Evolutionary conservation across 2,113 vertebrate genomes (phyloP).

Genomic region (Emydura subglobosa): DNA sequence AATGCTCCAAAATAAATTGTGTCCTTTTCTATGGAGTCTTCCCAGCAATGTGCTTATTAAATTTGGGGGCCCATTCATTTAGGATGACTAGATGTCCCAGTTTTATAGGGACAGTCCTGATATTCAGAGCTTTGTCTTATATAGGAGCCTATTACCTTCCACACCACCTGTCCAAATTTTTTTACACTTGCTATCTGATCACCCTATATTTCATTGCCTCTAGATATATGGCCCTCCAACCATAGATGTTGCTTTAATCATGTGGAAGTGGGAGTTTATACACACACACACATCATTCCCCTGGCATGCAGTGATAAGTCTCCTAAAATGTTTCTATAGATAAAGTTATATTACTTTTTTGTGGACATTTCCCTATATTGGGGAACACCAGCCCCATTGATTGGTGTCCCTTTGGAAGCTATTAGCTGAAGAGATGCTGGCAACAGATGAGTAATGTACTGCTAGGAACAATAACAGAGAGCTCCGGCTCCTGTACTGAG

Average conservation of each 20-base stretch:
- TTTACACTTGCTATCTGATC: too few relatives aligned
- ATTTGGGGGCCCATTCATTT: neutral
- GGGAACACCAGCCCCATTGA: neutral
- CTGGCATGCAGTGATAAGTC: rapidly evolving
- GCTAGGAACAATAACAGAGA: neutral
- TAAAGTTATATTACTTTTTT: neutral
- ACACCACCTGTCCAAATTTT: too few relatives aligned
- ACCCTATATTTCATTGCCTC: too few relatives aligned
- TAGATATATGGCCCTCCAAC: neutral
- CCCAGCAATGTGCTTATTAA: neutral
- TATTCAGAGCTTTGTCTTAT: too few relatives aligned
- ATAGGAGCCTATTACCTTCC: too few relatives aligned
- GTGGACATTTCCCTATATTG: neutral
- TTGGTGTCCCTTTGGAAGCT: neutral
- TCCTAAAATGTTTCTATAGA: neutral
- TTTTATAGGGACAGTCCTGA: too few relatives aligned
- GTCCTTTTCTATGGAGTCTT: neutral
- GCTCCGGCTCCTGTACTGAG: neutral
- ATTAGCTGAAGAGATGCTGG: neutral
- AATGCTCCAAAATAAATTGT: neutral
- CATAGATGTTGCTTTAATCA: neutral
- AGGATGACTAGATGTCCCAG: too few relatives aligned
- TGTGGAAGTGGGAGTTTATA: neutral
- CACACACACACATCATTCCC: neutral
- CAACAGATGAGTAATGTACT: neutral